A percentile compares a stretch with the other conserved stretches of the same genome.
These are phyloP conservation scores for Phalacrocorax carbo DNA, from an alignment of 2,113 vertebrate genomes.

Conservation along the genomic window DNA sequence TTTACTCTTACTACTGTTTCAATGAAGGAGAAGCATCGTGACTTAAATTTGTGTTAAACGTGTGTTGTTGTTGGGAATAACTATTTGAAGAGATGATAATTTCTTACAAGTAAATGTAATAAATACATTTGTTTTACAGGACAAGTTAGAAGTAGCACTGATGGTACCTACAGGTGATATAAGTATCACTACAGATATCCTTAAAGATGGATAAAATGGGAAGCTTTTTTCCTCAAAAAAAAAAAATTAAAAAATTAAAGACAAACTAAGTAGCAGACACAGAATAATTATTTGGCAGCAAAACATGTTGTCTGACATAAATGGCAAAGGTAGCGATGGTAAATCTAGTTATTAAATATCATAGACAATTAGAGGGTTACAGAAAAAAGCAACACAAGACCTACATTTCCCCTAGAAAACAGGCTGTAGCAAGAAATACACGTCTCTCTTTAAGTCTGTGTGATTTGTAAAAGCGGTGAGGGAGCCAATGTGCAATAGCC, in stretches of 20 bases:
- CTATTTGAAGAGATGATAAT: not conserved
- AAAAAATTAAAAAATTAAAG: not conserved
- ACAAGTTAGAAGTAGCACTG: not conserved
- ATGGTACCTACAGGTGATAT: not conserved
- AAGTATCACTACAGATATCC: not conserved
- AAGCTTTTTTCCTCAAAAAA: not conserved
- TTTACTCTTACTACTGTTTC: not conserved
- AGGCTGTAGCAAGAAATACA: not conserved
- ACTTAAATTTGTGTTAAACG: not conserved
- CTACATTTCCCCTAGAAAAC: not conserved
- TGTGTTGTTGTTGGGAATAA: not conserved
- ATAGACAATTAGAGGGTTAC: not conserved
- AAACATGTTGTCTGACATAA: not conserved
- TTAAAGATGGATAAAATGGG: not conserved
- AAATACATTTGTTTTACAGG: not conserved
- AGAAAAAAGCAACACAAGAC: not conserved
- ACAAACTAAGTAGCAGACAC: not conserved
- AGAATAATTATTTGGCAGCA: not conserved
- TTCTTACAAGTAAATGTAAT: not conserved
- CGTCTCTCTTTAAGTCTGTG: not conserved
- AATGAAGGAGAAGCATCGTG: not conserved
- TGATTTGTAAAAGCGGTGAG: fast-evolving
- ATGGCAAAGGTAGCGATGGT: not conserved
- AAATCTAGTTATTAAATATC: not conserved
- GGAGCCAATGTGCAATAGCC: not conserved